These are phyloP conservation scores for Tribolium castaneum DNA, from an alignment of 1,140 invertebrate genomes.

Conservation along the genomic window DNA sequence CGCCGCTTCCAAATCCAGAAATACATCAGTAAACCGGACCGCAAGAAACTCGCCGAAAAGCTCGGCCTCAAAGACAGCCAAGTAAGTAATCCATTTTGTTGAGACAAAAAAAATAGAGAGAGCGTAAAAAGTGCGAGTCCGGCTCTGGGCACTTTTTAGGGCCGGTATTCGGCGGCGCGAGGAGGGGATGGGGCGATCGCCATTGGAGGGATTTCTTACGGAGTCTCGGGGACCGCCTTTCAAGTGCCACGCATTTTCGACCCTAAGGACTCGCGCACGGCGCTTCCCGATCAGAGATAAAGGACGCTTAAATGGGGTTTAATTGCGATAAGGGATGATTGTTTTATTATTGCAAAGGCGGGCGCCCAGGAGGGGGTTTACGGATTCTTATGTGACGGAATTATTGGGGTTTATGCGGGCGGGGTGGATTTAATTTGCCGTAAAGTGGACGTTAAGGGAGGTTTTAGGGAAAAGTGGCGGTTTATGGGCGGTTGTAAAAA, in stretches of 20 bases:
- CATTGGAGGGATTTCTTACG: slow-evolving; percentile 30
- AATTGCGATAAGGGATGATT: slow-evolving; percentile 33
- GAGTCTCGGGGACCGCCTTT: slow-evolving; percentile 35
- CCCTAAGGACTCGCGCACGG: background rate
- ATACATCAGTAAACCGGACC: slow-evolving; percentile 97
- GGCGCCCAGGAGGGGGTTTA: background rate
- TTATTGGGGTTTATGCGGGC: background rate
- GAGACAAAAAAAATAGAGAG: slow-evolving; percentile 60
- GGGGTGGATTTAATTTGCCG: slow-evolving; percentile 5
- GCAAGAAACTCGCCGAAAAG: slow-evolving; percentile 95
- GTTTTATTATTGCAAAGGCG: slow-evolving; percentile 1
- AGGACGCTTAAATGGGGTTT: slow-evolving; percentile 20
- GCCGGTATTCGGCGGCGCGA: background rate
- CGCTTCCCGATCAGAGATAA: background rate
- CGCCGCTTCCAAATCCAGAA: slow-evolving; percentile 97
- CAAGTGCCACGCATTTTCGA: slow-evolving; percentile 15
- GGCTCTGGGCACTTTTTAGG: slow-evolving; percentile 12
- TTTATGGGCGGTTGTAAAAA: background rate
- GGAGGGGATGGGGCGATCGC: slow-evolving; percentile 2
- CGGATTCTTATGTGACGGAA: background rate
- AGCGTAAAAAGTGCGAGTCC: background rate
- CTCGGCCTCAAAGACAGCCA: slow-evolving; percentile 95
- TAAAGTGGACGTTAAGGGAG: background rate
- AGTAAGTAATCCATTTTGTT: slow-evolving; percentile 73
- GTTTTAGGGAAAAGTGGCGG: no score